A percentile compares a stretch with the other conserved stretches of the same genome.
Conservation (phyloP, 2,113 vertebrate species). For the Accipiter virgatus region DNA sequence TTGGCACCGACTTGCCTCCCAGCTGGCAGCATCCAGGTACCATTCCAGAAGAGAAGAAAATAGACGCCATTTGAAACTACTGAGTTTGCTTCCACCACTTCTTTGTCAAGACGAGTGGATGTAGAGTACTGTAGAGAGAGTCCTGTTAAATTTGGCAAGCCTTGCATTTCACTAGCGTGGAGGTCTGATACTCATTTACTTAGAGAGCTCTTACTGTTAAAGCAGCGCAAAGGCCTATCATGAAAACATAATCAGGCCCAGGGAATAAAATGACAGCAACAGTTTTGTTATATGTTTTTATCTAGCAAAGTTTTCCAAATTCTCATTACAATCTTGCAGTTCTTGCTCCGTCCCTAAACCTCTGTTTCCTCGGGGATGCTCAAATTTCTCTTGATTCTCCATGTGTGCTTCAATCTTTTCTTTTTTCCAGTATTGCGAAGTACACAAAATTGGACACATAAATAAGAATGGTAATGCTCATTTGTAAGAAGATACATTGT, state of each 20-base stretch:
- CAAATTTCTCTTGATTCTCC: slow-evolving; percentile 40
- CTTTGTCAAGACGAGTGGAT: background rate
- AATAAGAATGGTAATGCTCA: slow-evolving; percentile 21
- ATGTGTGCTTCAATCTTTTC: slow-evolving; percentile 1
- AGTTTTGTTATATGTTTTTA: background rate
- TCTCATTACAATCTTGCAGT: slow-evolving; percentile 1
- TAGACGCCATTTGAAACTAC: background rate
- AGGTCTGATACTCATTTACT: slow-evolving; percentile 44
- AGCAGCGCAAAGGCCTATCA: background rate
- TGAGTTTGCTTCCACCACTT: background rate
- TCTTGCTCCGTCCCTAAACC: slow-evolving; percentile 31
- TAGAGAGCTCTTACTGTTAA: background rate
- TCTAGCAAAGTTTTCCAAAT: slow-evolving; percentile 39
- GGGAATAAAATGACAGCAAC: slow-evolving; percentile 23
- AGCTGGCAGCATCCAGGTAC: background rate
- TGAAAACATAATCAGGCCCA: slow-evolving; percentile 7
- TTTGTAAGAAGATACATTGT: slow-evolving; percentile 42
- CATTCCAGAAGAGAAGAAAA: background rate
- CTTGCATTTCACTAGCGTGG: background rate
- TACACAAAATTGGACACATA: background rate
- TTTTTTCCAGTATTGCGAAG: background rate
- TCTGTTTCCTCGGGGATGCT: slow-evolving; percentile 34
- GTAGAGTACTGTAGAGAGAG: background rate
- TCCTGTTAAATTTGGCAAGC: background rate
- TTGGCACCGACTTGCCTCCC: background rate